Conservation (phyloP, 2,113 vertebrate genomes). For the Lamprotornis superbus region DNA sequence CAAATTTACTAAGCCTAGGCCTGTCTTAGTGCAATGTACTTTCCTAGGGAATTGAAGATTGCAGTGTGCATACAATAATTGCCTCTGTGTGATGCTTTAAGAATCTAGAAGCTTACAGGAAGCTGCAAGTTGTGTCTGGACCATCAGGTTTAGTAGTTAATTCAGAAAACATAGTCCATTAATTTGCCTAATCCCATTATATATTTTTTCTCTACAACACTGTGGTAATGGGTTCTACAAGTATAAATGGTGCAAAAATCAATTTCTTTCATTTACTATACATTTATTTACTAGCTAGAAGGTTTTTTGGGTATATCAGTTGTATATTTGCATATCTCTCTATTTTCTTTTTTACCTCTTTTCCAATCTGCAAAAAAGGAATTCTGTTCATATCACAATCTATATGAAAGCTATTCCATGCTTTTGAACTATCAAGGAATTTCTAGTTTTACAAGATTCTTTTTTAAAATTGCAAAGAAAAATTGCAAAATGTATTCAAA, state of each 20-base stretch:
- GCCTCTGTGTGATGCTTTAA: neutral
- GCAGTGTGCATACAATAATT: accelerated
- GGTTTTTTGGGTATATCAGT: neutral
- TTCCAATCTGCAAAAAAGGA: neutral
- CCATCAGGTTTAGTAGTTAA: neutral
- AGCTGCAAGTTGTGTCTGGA: neutral
- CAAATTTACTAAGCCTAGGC: neutral
- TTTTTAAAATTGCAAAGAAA: neutral
- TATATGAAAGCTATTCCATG: neutral
- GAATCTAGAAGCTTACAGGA: neutral
- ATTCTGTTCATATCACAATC: neutral
- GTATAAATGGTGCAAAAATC: neutral
- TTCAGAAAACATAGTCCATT: neutral
- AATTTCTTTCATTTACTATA: neutral
- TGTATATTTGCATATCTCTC: neutral
- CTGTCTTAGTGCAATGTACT: neutral
- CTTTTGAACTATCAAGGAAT: neutral
- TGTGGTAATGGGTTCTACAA: neutral
- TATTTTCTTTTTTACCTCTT: neutral
- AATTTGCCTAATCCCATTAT: neutral
- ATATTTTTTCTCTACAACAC: neutral
- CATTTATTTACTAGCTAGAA: neutral
- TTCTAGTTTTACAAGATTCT: neutral
- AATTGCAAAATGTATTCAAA: neutral
- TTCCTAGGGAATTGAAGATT: neutral